Evolutionary conservation across 2,113 vertebrate genomes (phyloP).

Genomic region (Vanacampus margaritifer): DNA sequence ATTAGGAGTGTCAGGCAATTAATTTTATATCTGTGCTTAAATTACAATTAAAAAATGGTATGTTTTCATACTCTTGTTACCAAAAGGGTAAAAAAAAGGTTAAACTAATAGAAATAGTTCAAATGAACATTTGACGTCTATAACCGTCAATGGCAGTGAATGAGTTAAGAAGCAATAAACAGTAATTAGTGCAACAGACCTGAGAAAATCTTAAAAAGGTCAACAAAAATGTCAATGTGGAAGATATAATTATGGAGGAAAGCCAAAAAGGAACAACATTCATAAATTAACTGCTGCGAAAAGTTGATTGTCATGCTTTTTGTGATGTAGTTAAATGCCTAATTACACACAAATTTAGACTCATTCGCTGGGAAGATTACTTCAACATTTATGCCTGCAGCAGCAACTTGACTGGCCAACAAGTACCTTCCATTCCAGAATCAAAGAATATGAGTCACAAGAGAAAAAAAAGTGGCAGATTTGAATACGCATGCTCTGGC

Average conservation of each 20-base stretch:
- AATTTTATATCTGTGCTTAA: too few species aligned
- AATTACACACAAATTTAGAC: constrained; percentile 11
- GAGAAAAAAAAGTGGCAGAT: constrained; percentile 29
- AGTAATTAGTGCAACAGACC: not conserved
- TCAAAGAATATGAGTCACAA: constrained; percentile 27
- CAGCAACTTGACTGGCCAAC: constrained; percentile 25
- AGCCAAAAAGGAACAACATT: not conserved
- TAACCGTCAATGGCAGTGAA: too few species aligned
- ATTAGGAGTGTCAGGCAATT: too few species aligned
- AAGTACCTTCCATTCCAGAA: constrained; percentile 28
- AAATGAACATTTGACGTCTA: too few species aligned
- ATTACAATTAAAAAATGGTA: too few species aligned
- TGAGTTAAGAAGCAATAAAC: not conserved
- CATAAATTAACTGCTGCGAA: not conserved
- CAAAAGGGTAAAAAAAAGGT: too few species aligned
- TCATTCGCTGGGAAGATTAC: constrained; percentile 22
- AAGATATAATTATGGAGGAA: not conserved
- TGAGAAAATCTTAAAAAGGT: not conserved
- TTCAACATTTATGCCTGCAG: constrained; percentile 21
- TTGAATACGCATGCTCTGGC: constrained; percentile 41
- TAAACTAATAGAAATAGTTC: too few species aligned
- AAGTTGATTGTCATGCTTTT: constrained; percentile 12
- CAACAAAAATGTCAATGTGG: not conserved
- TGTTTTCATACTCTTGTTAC: too few species aligned
- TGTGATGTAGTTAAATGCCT: constrained; percentile 4